These are phyloP conservation scores for Trachelus troglodyta DNA, from an alignment of 2,888 invertebrate genomes.

Conservation along the genomic window DNA sequence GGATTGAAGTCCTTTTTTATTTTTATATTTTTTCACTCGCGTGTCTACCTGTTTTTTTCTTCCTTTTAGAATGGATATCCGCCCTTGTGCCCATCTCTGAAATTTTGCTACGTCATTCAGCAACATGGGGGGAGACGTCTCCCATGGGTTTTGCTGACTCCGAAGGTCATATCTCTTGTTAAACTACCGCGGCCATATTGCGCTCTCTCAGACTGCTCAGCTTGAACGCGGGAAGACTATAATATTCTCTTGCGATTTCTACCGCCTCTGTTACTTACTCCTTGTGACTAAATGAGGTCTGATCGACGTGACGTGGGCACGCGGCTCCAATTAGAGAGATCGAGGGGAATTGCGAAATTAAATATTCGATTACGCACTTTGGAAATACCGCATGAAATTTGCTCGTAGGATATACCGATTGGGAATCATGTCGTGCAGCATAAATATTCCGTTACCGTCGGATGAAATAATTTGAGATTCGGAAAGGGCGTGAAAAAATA, in stretches of 20 bases:
- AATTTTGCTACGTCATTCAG: not conserved
- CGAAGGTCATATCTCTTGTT: not conserved
- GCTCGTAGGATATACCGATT: not conserved
- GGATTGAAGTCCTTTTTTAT: not conserved
- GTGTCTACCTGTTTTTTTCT: not conserved
- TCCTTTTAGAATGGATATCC: not conserved
- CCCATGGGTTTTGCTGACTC: not conserved
- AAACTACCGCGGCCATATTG: not conserved
- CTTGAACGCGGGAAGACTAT: not conserved
- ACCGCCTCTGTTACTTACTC: constrained; percentile 15
- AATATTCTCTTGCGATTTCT: not conserved
- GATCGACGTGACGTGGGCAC: constrained; percentile 28
- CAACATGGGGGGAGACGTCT: not conserved
- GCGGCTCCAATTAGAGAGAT: constrained; percentile 36
- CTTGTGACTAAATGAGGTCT: constrained; percentile 25
- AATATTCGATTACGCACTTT: constrained; percentile 2
- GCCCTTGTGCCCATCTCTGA: not conserved
- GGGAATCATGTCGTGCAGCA: not conserved
- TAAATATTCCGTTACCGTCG: not conserved
- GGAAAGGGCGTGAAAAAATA: not conserved
- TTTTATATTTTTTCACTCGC: not conserved
- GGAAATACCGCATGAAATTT: not conserved
- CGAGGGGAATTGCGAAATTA: constrained; percentile 33
- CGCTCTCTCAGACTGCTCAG: not conserved
- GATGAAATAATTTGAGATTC: not conserved